phyloP scores from a whole-genome alignment of 2,888 invertebrate genomes.

The Spicauda simplicius region DNA sequence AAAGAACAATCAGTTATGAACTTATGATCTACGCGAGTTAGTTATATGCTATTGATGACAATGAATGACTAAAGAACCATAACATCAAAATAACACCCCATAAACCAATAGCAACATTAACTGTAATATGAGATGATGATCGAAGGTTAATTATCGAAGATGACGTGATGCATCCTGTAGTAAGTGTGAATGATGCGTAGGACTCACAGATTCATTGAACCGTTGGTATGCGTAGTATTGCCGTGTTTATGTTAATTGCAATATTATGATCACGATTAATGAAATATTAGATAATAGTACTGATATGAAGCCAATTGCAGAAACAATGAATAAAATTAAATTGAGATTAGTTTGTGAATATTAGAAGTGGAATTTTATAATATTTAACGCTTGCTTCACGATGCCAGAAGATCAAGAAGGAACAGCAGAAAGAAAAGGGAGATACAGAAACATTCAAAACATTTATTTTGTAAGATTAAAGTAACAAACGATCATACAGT shows the following conservation, averaged over 20 bases:
- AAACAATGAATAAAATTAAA: neutral
- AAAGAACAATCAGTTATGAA: too few species aligned
- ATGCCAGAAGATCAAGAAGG: too few species aligned
- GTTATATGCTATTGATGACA: too few species aligned
- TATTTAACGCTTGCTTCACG: too few species aligned
- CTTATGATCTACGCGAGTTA: too few species aligned
- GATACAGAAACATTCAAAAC: too few species aligned
- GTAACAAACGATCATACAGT: too few species aligned
- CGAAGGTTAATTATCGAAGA: slow-evolving; percentile 17
- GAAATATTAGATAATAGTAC: neutral
- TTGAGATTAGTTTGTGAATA: neutral
- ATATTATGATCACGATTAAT: slow-evolving; percentile 7
- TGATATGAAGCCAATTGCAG: neutral
- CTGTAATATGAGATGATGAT: neutral
- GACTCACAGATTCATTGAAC: slow-evolving; percentile 25
- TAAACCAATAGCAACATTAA: neutral
- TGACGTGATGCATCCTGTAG: slow-evolving; percentile 20
- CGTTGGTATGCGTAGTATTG: slow-evolving; percentile 1
- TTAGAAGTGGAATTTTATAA: too few species aligned
- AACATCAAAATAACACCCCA: neutral
- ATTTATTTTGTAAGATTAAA: too few species aligned
- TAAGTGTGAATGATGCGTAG: slow-evolving; percentile 26
- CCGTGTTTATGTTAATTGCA: slow-evolving; percentile 4
- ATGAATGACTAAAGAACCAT: too few species aligned
- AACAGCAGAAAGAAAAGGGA: too few species aligned